A percentile compares a stretch with the other conserved stretches of the same genome.
These are phyloP conservation scores for Nicator chloris DNA, from an alignment of 2,113 vertebrate genomes.

Conservation along the genomic window DNA sequence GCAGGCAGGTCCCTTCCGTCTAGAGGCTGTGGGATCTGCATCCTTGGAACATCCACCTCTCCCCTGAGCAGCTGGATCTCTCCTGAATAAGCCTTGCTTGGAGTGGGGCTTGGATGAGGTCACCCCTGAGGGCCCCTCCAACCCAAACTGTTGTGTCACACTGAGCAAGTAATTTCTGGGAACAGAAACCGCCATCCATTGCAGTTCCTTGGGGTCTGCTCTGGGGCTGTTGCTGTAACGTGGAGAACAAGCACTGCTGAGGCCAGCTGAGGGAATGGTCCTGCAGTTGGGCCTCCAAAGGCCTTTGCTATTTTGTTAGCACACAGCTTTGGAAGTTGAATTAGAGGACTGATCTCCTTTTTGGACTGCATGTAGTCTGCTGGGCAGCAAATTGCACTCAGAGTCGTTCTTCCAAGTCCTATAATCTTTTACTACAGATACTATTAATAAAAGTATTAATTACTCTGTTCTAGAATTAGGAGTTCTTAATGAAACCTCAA, in stretches of 20 bases:
- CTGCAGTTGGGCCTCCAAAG: neutral
- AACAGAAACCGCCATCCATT: neutral
- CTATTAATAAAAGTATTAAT: constrained; percentile 53
- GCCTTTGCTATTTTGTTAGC: neutral
- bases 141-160: neutral
- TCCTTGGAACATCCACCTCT: neutral
- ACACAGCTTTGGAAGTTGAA: neutral
- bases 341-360: neutral
- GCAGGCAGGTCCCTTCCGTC: neutral
- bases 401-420: neutral
- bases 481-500: constrained; percentile 19
- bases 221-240: neutral
- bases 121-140: neutral
- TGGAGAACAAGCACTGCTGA: neutral
- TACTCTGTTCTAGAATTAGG: constrained; percentile 27
- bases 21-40: neutral
- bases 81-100: neutral
- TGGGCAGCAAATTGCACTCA: neutral
- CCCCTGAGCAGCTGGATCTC: neutral
- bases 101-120: neutral
- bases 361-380: neutral
- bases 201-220: neutral
- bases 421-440: constrained; percentile 27
- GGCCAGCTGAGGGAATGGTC: neutral
- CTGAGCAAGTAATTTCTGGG: neutral